These are phyloP conservation scores for Dryas iulia DNA, from an alignment of 1,140 invertebrate genomes.

Conservation along the genomic window DNA sequence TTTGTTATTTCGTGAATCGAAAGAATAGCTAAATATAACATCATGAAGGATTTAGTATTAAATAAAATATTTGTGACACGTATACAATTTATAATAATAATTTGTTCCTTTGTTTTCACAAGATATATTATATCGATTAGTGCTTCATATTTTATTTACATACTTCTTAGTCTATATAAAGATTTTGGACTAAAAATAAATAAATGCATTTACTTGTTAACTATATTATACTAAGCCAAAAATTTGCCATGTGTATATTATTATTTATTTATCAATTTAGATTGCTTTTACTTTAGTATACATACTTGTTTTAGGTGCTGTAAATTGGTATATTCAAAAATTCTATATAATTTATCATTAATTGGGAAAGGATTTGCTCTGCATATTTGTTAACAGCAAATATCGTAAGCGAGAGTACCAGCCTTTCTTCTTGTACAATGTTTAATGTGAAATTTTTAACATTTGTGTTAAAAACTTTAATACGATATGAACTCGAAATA, in stretches of 20 bases:
- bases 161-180: slow-evolving; percentile 14
- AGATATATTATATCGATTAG: slow-evolving; percentile 20
- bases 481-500: slow-evolving; percentile 47
- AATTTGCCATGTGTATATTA: slow-evolving; percentile 77
- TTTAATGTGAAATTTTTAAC: slow-evolving; percentile 54
- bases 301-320: slow-evolving; percentile 49
- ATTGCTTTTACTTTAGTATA: slow-evolving; percentile 44
- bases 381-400: slow-evolving; percentile 73
- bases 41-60: slow-evolving; percentile 8
- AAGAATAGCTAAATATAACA: slow-evolving; percentile 9
- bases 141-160: slow-evolving; percentile 23
- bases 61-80: slow-evolving; percentile 22
- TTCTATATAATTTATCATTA: slow-evolving; percentile 25
- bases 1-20: not conserved
- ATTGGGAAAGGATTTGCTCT: slow-evolving; percentile 68
- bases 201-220: slow-evolving; percentile 30
- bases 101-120: slow-evolving; percentile 30
- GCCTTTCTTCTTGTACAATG: slow-evolving; percentile 60
- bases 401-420: slow-evolving; percentile 65
- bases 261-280: slow-evolving; percentile 63
- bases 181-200: slow-evolving; percentile 16
- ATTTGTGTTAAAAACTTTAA: slow-evolving; percentile 50
- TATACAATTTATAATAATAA: slow-evolving; percentile 22
- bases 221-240: slow-evolving; percentile 73
- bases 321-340: slow-evolving; percentile 24